Evolutionary conservation across 2,888 invertebrate species (phyloP), one percentile per base, ranked within the genome.

Genomic region (Apotomis capreana): DNA sequence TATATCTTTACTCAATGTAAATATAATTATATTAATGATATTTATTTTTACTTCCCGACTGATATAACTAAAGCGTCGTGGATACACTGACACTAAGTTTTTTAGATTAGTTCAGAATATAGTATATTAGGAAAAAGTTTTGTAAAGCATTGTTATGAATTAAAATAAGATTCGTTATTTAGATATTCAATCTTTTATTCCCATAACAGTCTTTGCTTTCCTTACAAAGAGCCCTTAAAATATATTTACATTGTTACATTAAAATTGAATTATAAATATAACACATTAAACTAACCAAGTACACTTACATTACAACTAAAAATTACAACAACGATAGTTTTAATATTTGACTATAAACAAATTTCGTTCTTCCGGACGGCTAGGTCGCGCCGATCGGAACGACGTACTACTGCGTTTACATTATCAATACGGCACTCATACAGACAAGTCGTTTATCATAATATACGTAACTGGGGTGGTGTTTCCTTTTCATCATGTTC

Each of bases 141-240:
- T 58, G 46, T 55, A 13, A 44, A 62, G 13, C 46, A 62, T 49
- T 69, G 36, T n/a, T 12, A n/a, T n/a, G 10, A 49, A 51, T 67
- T 13, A 63, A 55, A 74, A 69, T 57, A 57, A 67, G 37, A 67
- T n/a, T 57, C 69, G 51, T 68, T 69, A 54, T 44, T 67, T 69
- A 9, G 37, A 44, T 69, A 55, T 65, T 67, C 51, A 67, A 74
- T 69, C 8, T 58, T 70, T 80, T 78, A 84, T 87, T 87, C 90
- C 91, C 90, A 84, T 89, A 89, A 89, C 91, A 92, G 91, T 91
- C 91, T 92, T 92, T 89, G 89, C 85, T 91, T 88, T 88, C 82
- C 87, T 89, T 87, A 88, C 74, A 76, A 79, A 79, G 84, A 83
- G 78, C 68, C 77, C 76, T 83, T 79, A 79, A 77, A 82, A 81